Base-by-base conservation (phyloP, 2,888 invertebrate genomes). In the Phragmatobia fuliginosa region DNA sequence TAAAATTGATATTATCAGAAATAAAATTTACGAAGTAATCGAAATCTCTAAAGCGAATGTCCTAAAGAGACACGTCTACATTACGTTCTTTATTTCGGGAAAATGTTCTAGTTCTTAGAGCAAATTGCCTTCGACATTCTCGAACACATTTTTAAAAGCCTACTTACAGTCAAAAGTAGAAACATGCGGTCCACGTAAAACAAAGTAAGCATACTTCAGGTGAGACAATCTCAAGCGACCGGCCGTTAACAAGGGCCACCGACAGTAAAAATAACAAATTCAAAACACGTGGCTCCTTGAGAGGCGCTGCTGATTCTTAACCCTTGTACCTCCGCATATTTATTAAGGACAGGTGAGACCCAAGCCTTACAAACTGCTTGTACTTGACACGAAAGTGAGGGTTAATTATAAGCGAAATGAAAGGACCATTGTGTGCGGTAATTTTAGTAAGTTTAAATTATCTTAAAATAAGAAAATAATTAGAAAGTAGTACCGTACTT, bases 241-340 rank as follows among this genome's bases (percentile, higher is more conserved):
- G 56, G 28, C n/a, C 61, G 60, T 68, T 68, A 75, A 73, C 66
- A 70, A 72, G 67, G 56, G 49, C 61, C 25, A 52, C 11, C 10
- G 62, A 68, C 65, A 72, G 62, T 66, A 74, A 80, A 73, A 81
- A 71, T 70, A 67, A 67, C 61, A 61, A 70, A 79, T 81, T 79
- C 76, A 38, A 28, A 14, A 25, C 78, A 78, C 81, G 75, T 60
- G 38, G 28, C 62, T 66, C 11, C 32, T 41, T 21, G 3, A 52
- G 36, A 61, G 64, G 33, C 38, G 64, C 52, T 71, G 31, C 62
- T 74, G 76, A 68, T 72, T 71, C 56, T 61, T 52, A 56, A 62
- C 60, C 32, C 41, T 45, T 7, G 36, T 59, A 65, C 41, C 52
- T 59, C 10, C 21, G 72, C 58, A 66, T 74, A 65, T 73, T 74